Evolutionary conservation across 2,888 invertebrate species (phyloP), one percentile per base, ranked within the genome.

Genomic region (Pediacus dermestoides): DNA sequence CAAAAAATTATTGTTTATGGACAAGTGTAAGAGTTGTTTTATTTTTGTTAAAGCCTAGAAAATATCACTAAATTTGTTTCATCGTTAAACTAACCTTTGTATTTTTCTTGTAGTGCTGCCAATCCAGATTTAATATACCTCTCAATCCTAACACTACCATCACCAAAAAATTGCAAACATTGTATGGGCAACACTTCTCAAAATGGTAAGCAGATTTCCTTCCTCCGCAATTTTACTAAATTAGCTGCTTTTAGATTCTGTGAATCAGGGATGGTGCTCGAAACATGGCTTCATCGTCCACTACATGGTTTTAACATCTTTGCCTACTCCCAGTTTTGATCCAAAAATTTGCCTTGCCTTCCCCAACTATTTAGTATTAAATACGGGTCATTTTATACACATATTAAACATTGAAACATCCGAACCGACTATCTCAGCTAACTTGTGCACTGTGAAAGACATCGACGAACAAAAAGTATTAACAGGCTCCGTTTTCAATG

Each of bases 251-350:
- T 11, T 37, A 63, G 63, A 58, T 40, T 49, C 53, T 23, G 33
- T 58, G n/a, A 55, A 53, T 33, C 63, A 62, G 50, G 68, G 68
- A 26, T 70, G 68, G 66, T 95, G 95, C 64, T 72, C 90, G 39
- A 82, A 85, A 61, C 94, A 95, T 66, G 90, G 92, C 61, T 82
- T 92, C 53, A 90, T 92, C 30, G 81, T 94, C 48, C 93, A 95
- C 69, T 90, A 91, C 52, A 88, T 88, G 63, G 91, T 92, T 66
- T 88, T 89, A 62, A 83, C 90, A 54, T 86, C 88, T n/a, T 62
- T 65, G 38, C 88, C 90, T 32, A 86, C 84, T 56, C 90, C 88
- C 14, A 45, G 41, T 8, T 70, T 70, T 45, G 63, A 69, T 45
- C 69, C 70, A 2, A 50, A 63, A 37, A 59, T 68, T 35, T 68